Conservation (phyloP, 2,113 vertebrate genomes). For the Serilophus lunatus region DNA sequence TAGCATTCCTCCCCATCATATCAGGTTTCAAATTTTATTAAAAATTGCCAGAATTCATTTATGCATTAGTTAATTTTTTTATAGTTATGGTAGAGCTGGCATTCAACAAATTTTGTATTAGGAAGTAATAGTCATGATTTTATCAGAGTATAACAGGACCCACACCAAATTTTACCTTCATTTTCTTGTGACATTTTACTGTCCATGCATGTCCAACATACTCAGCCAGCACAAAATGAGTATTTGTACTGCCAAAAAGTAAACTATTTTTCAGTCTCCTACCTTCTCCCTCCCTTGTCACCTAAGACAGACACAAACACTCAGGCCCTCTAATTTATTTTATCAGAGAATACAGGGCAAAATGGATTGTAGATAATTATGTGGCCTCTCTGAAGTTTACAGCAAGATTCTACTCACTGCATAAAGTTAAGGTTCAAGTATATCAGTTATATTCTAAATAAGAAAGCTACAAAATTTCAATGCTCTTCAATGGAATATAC, state of each 20-base stretch:
- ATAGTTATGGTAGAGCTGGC: slow-evolving; percentile 14
- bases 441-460: not conserved
- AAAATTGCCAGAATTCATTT: slow-evolving; percentile 59
- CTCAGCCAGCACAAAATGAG: not conserved
- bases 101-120: slow-evolving; percentile 43
- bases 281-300: not conserved
- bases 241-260: not conserved
- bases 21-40: slow-evolving; percentile 47
- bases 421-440: not conserved
- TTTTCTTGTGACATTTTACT: not conserved
- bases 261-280: not conserved
- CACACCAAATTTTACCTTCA: slow-evolving; percentile 3
- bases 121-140: slow-evolving; percentile 22
- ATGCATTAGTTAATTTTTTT: slow-evolving; percentile 35
- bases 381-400: not conserved
- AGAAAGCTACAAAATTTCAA: not conserved
- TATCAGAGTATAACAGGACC: slow-evolving; percentile 31
- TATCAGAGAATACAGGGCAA: not conserved
- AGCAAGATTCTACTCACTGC: not conserved
- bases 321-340: not conserved
- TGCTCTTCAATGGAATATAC: not conserved
- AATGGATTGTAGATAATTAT: not conserved
- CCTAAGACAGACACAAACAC: not conserved
- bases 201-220: not conserved
- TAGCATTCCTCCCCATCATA: slow-evolving; percentile 33